Conservation (phyloP, 2,113 vertebrate species). For the Perca schrenkii region DNA sequence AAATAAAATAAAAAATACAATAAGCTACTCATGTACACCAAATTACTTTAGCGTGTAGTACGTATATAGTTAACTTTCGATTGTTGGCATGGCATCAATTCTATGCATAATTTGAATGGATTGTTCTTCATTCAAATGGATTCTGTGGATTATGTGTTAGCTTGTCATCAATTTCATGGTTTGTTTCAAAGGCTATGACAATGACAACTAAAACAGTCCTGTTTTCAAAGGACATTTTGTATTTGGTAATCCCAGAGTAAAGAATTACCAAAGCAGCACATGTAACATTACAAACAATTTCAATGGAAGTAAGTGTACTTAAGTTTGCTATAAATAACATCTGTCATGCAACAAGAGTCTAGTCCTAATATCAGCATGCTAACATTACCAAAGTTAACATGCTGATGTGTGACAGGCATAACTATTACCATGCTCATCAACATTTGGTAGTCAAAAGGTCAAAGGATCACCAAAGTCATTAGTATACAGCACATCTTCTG, state of each 20-base stretch:
- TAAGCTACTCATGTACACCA: background rate
- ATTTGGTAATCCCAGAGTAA: background rate
- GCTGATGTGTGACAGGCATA: background rate
- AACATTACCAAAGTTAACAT: background rate
- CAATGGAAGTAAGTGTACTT: background rate
- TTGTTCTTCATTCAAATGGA: slow-evolving; percentile 50
- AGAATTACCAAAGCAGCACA: background rate
- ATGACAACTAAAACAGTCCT: slow-evolving; percentile 7
- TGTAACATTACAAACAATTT: background rate
- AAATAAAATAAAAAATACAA: slow-evolving; percentile 7
- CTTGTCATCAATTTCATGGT: slow-evolving; percentile 70
- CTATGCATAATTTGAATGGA: slow-evolving; percentile 45
- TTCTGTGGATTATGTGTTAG: slow-evolving; percentile 59
- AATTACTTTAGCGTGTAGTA: background rate
- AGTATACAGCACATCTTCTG: too few relatives aligned
- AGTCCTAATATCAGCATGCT: background rate
- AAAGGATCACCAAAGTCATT: too few relatives aligned
- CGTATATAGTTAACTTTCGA: background rate
- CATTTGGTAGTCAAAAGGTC: background rate
- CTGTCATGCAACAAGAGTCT: background rate
- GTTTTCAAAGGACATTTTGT: slow-evolving; percentile 28
- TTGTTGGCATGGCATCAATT: slow-evolving; percentile 33
- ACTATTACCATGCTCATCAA: background rate
- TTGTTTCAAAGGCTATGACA: slow-evolving; percentile 43
- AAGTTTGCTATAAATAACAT: background rate